Base-by-base conservation (phyloP, 2,888 invertebrate species). In the Eupithecia centaureata region DNA sequence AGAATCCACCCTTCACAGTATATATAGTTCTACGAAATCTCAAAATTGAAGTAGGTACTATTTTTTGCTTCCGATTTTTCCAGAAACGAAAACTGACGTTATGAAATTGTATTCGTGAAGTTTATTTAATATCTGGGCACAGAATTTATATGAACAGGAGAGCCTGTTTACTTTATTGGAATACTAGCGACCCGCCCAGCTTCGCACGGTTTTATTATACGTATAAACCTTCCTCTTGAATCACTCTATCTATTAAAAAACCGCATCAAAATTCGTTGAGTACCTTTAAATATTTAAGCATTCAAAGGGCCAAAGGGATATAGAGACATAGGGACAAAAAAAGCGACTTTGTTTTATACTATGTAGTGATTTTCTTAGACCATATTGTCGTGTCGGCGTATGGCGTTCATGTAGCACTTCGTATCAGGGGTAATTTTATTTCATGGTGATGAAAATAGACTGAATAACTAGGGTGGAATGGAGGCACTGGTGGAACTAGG, bases 401-500 rank as follows among this genome's bases (percentile, higher is more conserved):
- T 67, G 35, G 59, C 59, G 59, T 63, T 52, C 25, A 63, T 51
- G 58, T 42, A 54, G 63, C 59, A 32, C 27, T 60, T 63, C 28
- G 63, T 60, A 59, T 63, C 59, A 32, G 60, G 62, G 59, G 67
- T 67, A 60, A 63, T 63, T 47, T 67, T 67, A 59, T 67, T 63
- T 63, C 63, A 67, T 60, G 63, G 52, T 60, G 54, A 56, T 63
- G 60, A 56, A 67, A 60, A 60, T 67, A 67, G 67, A 63, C 57
- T 62, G 51, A 63, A 54, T 60, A 27, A 66, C 59, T 51, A 64
- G 61, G 63, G 60, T 61, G 63, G 51, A 52, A 67, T 47, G 66
- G 61, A 47, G 33, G 56, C 63, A 56, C 68, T 61, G 38, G 42
- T 33, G 56, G 47, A 68, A 60, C 63, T 61, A 51, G 61, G 51